phyloP scores from a whole-genome alignment of 1,140 invertebrate genomes.

The Carposina sasakii region DNA sequence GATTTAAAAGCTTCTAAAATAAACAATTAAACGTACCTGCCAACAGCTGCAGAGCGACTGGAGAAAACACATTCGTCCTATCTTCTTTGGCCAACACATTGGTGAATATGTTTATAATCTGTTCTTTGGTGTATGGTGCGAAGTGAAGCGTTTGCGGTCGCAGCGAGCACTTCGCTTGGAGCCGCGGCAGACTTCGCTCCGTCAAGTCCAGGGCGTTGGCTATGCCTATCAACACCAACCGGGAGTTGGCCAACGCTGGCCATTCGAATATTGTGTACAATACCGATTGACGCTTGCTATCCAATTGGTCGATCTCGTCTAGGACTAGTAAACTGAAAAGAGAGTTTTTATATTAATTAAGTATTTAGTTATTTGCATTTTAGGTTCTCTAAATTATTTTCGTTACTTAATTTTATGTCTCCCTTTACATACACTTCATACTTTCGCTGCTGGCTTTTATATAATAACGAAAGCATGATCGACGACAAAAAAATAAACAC shows the following conservation, averaged over 20 bases:
- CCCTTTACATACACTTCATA: too few relatives aligned
- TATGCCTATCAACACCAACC: constrained; percentile 91
- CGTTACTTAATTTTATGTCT: too few relatives aligned
- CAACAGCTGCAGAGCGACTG: constrained; percentile 88
- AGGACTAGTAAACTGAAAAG: constrained; percentile 86
- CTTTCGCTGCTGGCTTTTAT: too few relatives aligned
- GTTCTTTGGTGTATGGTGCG: constrained; percentile 91
- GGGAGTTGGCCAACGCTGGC: constrained; percentile 81
- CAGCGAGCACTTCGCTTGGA: constrained; percentile 83
- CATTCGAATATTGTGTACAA: constrained; percentile 96
- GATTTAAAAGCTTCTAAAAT: constrained; percentile 2
- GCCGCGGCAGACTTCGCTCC: constrained; percentile 89
- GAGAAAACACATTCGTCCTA: constrained; percentile 82
- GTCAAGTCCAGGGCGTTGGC: constrained; percentile 97
- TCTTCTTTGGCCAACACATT: constrained; percentile 81
- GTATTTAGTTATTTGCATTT: too few relatives aligned
- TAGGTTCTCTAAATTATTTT: too few relatives aligned
- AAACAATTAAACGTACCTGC: constrained; percentile 70
- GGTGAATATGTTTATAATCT: constrained; percentile 91
- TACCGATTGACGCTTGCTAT: constrained; percentile 87
- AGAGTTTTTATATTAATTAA: too few relatives aligned
- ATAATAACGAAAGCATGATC: constrained; percentile 1
- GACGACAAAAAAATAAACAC: too few relatives aligned
- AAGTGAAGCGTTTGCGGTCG: constrained; percentile 89
- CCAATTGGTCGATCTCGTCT: constrained; percentile 97